phyloP scores from a whole-genome alignment of 2,797 vertebrate genomes.

The Morus bassanus region DNA sequence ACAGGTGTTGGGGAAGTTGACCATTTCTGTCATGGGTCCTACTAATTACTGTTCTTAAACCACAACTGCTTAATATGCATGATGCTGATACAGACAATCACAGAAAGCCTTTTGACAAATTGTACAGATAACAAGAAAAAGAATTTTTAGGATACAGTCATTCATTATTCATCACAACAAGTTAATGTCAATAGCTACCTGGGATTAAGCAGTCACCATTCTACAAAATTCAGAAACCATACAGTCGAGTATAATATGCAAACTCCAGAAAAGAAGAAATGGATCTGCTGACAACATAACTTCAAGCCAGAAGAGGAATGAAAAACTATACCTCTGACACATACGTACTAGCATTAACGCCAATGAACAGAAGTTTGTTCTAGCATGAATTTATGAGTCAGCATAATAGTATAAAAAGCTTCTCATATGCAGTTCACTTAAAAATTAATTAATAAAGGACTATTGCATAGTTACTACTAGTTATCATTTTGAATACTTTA shows the following conservation, averaged over 20 bases:
- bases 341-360: neutral
- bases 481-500: neutral
- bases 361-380: neutral
- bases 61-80: fast-evolving
- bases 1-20: neutral
- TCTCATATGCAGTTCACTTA: neutral
- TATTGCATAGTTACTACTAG: neutral
- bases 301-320: neutral
- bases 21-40: neutral
- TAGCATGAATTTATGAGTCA: neutral
- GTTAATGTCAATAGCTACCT: neutral
- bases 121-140: neutral
- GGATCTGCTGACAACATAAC: neutral
- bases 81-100: neutral
- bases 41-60: neutral
- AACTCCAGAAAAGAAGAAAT: neutral
- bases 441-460: neutral
- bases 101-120: neutral
- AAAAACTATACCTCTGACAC: neutral
- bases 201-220: neutral
- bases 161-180: neutral
- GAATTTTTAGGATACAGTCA: neutral
- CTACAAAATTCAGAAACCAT: neutral
- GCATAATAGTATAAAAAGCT: neutral
- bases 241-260: neutral